phyloP scores from a whole-genome alignment of 1,140 invertebrate genomes.

The Chrysomallon squamiferum region DNA sequence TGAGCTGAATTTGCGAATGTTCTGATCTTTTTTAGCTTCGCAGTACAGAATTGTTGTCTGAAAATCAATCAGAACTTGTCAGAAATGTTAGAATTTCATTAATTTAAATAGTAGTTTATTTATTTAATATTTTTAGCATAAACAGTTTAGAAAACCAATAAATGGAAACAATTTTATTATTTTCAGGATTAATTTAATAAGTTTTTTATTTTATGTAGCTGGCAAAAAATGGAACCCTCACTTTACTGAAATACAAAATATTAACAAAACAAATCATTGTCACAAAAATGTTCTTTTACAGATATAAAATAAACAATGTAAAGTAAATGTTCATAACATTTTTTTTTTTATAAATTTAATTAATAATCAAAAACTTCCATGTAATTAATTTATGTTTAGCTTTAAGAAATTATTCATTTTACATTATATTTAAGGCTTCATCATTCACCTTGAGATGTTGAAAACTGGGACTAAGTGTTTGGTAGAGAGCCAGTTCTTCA shows the following conservation, averaged over 20 bases:
- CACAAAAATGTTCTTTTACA: no score
- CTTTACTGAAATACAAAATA: no score
- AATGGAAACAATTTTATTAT: background rate
- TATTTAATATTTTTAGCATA: background rate
- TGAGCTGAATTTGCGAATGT: slow-evolving; percentile 60
- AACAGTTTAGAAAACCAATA: background rate
- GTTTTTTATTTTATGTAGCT: no score
- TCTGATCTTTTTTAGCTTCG: slow-evolving; percentile 64
- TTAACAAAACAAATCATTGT: no score
- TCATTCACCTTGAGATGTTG: slow-evolving; percentile 61
- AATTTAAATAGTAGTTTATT: background rate
- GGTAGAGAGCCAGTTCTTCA: slow-evolving; percentile 60
- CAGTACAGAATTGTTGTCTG: slow-evolving; percentile 60
- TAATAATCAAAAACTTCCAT: no score
- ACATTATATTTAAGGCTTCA: no score
- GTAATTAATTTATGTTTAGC: no score
- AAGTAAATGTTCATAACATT: no score
- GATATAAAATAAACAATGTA: no score
- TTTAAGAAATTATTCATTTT: no score
- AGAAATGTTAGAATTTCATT: background rate
- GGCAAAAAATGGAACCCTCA: no score
- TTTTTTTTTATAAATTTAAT: no score
- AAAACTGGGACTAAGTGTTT: slow-evolving; percentile 60
- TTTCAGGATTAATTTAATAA: background rate
- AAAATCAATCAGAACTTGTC: slow-evolving; percentile 9